A percentile compares a stretch with the other conserved stretches of the same genome.
Conservation (phyloP, 37 sponge, comb jelly and placozoan genomes). For the Oscarella lobularis region DNA sequence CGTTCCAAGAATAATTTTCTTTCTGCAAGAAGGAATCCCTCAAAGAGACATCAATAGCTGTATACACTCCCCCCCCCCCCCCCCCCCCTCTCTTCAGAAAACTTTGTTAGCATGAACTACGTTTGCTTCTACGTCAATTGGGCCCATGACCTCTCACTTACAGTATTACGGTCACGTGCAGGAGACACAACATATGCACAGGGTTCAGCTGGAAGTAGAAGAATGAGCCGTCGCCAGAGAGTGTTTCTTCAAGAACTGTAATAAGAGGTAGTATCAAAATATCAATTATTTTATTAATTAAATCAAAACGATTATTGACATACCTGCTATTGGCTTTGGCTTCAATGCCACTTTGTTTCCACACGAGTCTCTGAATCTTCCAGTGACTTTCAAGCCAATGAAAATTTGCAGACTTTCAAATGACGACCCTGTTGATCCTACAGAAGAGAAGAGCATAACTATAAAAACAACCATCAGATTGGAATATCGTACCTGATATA, state of each 20-base stretch:
- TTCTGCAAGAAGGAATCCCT: slow-evolving; percentile 27
- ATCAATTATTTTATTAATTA: no score
- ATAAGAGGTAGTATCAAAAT: slow-evolving; percentile 46
- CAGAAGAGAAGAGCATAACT: neutral
- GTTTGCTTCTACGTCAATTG: no score
- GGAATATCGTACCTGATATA: neutral
- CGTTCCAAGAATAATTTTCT: slow-evolving; percentile 66
- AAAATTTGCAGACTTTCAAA: slow-evolving; percentile 31
- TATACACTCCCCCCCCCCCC: no score
- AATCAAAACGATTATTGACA: no score
- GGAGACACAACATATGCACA: neutral
- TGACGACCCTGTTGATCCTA: slow-evolving; percentile 21
- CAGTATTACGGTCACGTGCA: no score
- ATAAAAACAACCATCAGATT: neutral
- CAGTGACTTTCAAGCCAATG: slow-evolving; percentile 30
- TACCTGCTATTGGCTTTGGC: slow-evolving; percentile 22
- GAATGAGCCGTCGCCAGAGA: slow-evolving; percentile 77
- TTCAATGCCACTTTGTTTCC: slow-evolving; percentile 46
- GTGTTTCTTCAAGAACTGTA: slow-evolving; percentile 30
- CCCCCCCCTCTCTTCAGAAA: no score
- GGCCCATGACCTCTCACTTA: no score
- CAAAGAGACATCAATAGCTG: no score
- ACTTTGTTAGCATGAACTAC: no score
- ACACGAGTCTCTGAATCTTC: slow-evolving; percentile 39
- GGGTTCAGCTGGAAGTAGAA: slow-evolving; percentile 61